Conservation (phyloP, 2,797 vertebrate species). For the Myotis pilosus region DNA sequence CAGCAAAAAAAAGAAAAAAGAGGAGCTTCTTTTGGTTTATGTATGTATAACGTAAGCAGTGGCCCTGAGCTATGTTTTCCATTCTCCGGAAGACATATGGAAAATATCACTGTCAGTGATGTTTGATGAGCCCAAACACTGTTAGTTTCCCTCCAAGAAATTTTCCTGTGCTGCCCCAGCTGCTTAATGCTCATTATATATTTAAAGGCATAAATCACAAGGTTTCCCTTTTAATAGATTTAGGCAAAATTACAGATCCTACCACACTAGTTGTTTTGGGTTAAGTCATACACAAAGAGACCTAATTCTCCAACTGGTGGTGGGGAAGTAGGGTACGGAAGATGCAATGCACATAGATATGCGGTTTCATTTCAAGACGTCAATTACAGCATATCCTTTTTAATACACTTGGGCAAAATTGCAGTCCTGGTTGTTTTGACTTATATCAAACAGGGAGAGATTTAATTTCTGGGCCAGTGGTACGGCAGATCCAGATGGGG, state of each 20-base stretch:
- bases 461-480: background rate
- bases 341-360: background rate
- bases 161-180: slow-evolving; percentile 19
- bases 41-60: slow-evolving; percentile 5
- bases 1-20: background rate
- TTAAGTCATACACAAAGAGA: slow-evolving; percentile 6
- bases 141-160: slow-evolving; percentile 50
- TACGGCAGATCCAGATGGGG: background rate
- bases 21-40: background rate
- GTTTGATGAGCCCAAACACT: slow-evolving; percentile 13
- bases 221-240: slow-evolving; percentile 10
- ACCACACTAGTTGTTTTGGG: background rate
- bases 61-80: background rate
- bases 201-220: slow-evolving; percentile 23
- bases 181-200: background rate
- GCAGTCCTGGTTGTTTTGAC: background rate
- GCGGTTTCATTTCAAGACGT: background rate
- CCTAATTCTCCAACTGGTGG: background rate
- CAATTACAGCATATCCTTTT: slow-evolving; percentile 10
- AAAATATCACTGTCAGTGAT: slow-evolving; percentile 60
- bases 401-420: slow-evolving; percentile 2
- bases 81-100: slow-evolving; percentile 51
- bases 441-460: background rate
- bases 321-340: background rate
- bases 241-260: background rate